These are phyloP conservation scores for Rhinolophus sinicus DNA, from an alignment of 2,113 vertebrate genomes.

Conservation along the genomic window DNA sequence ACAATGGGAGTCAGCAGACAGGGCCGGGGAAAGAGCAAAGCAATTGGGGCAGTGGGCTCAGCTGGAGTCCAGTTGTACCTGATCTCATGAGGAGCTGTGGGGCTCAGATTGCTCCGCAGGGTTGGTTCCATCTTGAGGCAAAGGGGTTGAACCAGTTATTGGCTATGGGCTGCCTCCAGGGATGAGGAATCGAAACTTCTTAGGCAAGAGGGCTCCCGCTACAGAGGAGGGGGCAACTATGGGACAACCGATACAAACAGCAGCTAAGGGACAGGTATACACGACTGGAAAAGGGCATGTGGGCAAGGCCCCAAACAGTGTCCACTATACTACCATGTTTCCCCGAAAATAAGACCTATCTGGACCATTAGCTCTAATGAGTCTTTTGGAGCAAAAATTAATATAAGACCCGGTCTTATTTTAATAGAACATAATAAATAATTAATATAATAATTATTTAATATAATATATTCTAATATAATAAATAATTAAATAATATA, in stretches of 20 bases:
- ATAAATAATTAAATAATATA: too few relatives aligned
- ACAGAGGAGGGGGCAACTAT: neutral
- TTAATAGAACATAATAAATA: too few relatives aligned
- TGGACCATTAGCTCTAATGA: too few relatives aligned
- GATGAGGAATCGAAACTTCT: neutral
- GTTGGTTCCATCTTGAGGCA: neutral
- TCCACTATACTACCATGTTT: neutral
- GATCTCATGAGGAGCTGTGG: neutral
- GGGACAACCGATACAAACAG: neutral
- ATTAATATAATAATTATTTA: too few relatives aligned
- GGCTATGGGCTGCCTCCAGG: neutral
- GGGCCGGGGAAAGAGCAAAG: rapidly evolving
- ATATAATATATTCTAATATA: too few relatives aligned
- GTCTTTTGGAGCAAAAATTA: too few relatives aligned
- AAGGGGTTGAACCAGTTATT: neutral
- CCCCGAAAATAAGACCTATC: too few relatives aligned
- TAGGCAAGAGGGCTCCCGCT: neutral
- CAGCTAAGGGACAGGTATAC: neutral
- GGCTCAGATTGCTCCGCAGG: neutral
- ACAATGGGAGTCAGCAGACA: neutral
- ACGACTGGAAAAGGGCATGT: neutral
- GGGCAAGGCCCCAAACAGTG: neutral
- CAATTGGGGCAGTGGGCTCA: neutral
- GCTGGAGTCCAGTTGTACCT: neutral
- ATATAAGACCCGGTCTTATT: too few relatives aligned